These are phyloP conservation scores for Ceratina australensis DNA, from an alignment of 1,140 invertebrate species.

Conservation along the genomic window DNA sequence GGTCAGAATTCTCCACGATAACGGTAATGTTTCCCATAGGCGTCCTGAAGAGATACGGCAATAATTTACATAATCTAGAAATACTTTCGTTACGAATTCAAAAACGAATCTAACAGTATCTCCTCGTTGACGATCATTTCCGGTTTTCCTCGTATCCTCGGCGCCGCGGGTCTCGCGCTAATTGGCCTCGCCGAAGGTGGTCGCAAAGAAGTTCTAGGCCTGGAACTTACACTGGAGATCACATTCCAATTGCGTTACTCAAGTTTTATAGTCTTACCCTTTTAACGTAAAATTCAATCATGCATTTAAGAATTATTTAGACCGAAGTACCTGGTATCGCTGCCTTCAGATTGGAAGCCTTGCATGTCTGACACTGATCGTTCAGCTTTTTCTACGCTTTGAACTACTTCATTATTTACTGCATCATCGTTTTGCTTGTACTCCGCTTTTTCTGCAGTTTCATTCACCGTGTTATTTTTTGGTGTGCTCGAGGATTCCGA, in stretches of 20 bases:
- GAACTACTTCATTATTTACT: conserved; percentile 10
- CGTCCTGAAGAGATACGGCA: conserved; percentile 71
- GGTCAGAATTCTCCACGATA: conserved; percentile 84
- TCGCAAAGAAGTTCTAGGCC: conserved; percentile 80
- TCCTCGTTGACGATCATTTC: conserved; percentile 77
- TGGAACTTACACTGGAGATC: conserved; percentile 41
- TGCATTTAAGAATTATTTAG: not conserved
- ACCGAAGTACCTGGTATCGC: conserved; percentile 39
- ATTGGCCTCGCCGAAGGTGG: conserved; percentile 86
- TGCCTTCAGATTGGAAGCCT: conserved; percentile 33
- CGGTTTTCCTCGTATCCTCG: conserved; percentile 82
- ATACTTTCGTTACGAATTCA: not conserved
- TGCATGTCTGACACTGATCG: not conserved
- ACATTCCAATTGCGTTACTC: conserved; percentile 29
- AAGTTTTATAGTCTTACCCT: conserved; percentile 10
- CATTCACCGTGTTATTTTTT: conserved; percentile 18
- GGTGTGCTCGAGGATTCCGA: not conserved
- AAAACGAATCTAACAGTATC: conserved; percentile 62
- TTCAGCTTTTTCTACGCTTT: conserved; percentile 17
- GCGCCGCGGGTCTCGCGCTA: conserved; percentile 89
- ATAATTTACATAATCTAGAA: conserved; percentile 76
- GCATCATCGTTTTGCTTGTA: conserved; percentile 30
- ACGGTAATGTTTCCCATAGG: conserved; percentile 81
- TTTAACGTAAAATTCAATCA: too few species aligned
- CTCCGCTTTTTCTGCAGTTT: conserved; percentile 18